phyloP scores from a whole-genome alignment of 2,797 vertebrate species.

The Bufotes viridis region DNA sequence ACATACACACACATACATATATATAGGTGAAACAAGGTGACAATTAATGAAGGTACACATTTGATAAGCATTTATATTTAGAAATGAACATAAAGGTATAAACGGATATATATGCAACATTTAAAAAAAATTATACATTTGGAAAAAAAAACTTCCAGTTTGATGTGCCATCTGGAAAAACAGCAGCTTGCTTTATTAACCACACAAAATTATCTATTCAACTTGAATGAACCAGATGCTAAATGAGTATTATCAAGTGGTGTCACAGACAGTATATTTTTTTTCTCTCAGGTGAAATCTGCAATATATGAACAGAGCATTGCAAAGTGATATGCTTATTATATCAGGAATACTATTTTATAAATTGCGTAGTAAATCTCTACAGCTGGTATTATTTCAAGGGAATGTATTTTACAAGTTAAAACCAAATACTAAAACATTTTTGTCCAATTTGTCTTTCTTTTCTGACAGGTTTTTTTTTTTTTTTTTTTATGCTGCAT shows the following conservation, averaged over 20 bases:
- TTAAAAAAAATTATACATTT: background rate
- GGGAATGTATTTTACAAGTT: background rate
- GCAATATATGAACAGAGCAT: background rate
- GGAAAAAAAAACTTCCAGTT: background rate
- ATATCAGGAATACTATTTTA: background rate
- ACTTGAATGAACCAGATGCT: slow-evolving; percentile 35
- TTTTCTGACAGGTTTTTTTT: background rate
- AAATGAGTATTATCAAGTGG: background rate
- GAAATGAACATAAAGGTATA: background rate
- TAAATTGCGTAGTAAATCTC: background rate
- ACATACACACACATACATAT: no score
- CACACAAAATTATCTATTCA: slow-evolving; percentile 16
- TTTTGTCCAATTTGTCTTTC: background rate
- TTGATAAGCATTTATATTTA: background rate
- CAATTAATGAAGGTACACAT: background rate
- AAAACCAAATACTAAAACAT: background rate
- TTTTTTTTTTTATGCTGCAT: background rate
- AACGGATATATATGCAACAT: background rate
- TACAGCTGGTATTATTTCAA: background rate
- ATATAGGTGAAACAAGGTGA: background rate
- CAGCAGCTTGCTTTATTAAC: slow-evolving; percentile 37
- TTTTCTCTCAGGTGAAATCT: slow-evolving; percentile 12
- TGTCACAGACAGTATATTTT: background rate
- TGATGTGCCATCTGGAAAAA: slow-evolving; percentile 39
- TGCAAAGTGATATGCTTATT: background rate